Evolutionary conservation across 2,888 invertebrate species (phyloP).

Genomic region (Tholera decimalis): DNA sequence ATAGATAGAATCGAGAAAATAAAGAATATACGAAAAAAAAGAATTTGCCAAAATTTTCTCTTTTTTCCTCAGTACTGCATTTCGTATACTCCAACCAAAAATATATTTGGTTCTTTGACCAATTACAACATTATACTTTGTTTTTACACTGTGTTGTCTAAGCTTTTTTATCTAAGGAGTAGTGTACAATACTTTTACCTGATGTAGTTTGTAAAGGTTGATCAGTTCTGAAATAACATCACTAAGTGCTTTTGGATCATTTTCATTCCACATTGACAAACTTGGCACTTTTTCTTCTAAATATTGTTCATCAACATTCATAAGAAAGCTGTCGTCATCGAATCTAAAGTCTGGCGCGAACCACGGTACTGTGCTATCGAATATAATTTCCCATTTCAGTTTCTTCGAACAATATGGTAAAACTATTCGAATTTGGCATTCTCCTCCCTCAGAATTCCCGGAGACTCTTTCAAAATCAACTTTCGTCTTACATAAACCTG

Average conservation of each 20-base stretch:
- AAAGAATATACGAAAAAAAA: too few species aligned
- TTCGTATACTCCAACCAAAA: too few species aligned
- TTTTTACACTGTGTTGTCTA: not conserved
- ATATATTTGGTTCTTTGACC: too few species aligned
- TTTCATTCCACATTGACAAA: conserved; percentile 92
- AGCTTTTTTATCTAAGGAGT: not conserved
- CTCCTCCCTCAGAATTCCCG: conserved; percentile 77
- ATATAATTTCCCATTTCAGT: conserved; percentile 94
- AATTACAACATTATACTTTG: too few species aligned
- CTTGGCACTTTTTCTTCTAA: conserved; percentile 91
- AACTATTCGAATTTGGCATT: conserved; percentile 92
- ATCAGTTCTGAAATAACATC: conserved; percentile 92
- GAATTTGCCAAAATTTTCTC: too few species aligned
- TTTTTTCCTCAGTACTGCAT: too few species aligned
- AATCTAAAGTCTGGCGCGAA: conserved; percentile 95
- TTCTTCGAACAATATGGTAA: conserved; percentile 94
- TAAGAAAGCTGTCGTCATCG: conserved; percentile 93
- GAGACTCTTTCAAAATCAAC: conserved; percentile 86
- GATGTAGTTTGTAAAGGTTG: conserved; percentile 92
- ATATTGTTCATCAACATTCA: conserved; percentile 90
- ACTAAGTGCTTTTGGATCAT: conserved; percentile 91
- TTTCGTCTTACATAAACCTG: conserved; percentile 88
- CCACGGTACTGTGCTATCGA: conserved; percentile 92
- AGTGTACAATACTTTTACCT: conserved; percentile 82
- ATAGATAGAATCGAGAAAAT: too few species aligned